Percentiles rank a stretch among this genome's conserved stretches.
Conservation (phyloP, 2,113 vertebrate species). For the Antechinus flavipes region DNA sequence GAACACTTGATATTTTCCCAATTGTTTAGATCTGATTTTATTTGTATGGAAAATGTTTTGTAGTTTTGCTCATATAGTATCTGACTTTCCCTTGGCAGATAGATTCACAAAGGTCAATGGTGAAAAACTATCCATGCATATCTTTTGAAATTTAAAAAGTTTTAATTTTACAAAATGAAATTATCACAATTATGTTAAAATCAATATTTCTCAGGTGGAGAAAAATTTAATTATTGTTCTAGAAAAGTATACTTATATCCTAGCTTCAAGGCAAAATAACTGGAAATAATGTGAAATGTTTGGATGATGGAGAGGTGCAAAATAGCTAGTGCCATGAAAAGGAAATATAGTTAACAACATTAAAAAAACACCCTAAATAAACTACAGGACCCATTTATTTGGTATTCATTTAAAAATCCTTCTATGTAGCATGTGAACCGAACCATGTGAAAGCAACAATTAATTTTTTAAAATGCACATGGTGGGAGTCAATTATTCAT, state of each 20-base stretch:
- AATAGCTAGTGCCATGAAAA: not conserved
- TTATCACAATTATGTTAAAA: too few species aligned
- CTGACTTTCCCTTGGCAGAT: too few species aligned
- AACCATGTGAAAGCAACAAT: slow-evolving; percentile 7
- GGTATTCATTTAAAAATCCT: not conserved
- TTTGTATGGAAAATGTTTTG: too few species aligned
- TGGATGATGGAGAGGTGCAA: not conserved
- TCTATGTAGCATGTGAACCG: not conserved
- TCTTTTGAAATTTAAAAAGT: too few species aligned
- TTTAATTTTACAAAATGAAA: too few species aligned
- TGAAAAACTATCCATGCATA: too few species aligned
- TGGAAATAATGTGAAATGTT: not conserved
- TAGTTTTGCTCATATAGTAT: too few species aligned
- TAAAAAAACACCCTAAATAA: slow-evolving; percentile 19
- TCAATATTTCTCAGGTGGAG: not conserved
- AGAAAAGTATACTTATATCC: slow-evolving; percentile 14
- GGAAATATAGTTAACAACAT: not conserved
- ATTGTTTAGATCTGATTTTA: too few species aligned
- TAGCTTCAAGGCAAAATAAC: not conserved
- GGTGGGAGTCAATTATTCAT: slow-evolving; percentile 48
- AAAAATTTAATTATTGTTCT: not conserved
- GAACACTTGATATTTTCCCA: too few species aligned
- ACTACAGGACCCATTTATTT: not conserved
- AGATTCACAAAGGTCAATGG: too few species aligned
- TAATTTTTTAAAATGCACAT: slow-evolving; percentile 36